These are phyloP conservation scores for Magallana nippona DNA, from an alignment of 2,888 invertebrate species.

Conservation along the genomic window DNA sequence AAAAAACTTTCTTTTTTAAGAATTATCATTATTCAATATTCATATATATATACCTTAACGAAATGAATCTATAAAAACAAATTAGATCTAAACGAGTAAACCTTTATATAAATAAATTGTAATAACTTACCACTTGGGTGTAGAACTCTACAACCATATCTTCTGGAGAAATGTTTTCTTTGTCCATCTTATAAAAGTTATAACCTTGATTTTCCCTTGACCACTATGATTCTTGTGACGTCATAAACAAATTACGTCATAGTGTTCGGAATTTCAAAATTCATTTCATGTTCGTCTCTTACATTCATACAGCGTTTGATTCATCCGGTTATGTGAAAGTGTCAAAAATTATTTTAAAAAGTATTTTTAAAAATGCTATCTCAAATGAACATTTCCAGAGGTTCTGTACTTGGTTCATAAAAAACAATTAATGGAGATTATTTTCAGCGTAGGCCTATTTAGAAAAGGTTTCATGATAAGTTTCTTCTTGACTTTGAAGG, in stretches of 20 bases:
- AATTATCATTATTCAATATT: background rate
- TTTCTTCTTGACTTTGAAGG: background rate
- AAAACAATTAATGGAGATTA: background rate
- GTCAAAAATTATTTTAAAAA: no score
- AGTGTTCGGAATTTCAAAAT: background rate
- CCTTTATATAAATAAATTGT: background rate
- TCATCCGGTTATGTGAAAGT: background rate
- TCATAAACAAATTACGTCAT: background rate
- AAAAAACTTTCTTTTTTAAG: no score
- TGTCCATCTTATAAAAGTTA: background rate
- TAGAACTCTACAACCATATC: conserved; percentile 25
- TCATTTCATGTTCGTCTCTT: background rate
- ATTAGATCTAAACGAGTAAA: no score
- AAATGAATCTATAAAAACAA: no score
- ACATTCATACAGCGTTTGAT: background rate
- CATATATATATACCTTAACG: background rate
- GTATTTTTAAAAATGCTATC: no score
- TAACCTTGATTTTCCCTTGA: background rate
- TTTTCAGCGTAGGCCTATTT: background rate
- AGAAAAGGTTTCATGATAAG: no score
- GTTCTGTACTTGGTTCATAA: no score
- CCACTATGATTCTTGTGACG: background rate
- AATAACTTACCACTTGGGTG: conserved; percentile 18
- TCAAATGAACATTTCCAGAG: no score
- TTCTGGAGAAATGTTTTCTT: background rate